Conservation (phyloP, 2,888 invertebrate genomes). For the Galerucella pusilla region DNA sequence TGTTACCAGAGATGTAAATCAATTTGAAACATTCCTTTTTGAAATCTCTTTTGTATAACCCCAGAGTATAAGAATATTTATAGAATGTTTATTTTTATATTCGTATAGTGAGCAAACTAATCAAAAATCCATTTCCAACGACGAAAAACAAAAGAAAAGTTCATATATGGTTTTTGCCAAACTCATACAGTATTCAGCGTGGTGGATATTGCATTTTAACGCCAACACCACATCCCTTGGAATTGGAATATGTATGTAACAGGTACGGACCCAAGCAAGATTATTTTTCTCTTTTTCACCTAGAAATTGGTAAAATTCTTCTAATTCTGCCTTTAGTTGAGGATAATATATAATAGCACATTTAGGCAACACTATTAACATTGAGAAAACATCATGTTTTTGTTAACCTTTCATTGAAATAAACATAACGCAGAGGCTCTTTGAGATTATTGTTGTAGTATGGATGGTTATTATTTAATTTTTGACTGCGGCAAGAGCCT, state of each 20-base stretch:
- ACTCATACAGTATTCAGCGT: slow-evolving; percentile 61
- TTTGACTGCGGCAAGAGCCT: too few species aligned
- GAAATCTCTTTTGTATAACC: background rate
- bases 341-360: too few species aligned
- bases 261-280: background rate
- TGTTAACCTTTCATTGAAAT: too few species aligned
- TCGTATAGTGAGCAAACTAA: background rate
- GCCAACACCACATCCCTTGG: slow-evolving; percentile 55
- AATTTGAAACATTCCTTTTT: too few species aligned
- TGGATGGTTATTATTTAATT: too few species aligned
- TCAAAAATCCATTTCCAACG: slow-evolving; percentile 16
- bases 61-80: background rate
- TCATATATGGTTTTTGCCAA: slow-evolving; percentile 37
- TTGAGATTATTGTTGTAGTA: too few species aligned
- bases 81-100: background rate
- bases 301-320: background rate
- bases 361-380: too few species aligned
- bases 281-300: background rate
- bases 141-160: slow-evolving; percentile 26
- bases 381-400: too few species aligned
- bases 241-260: slow-evolving; percentile 59
- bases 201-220: slow-evolving; percentile 59
- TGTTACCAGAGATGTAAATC: too few species aligned
- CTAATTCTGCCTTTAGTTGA: background rate
- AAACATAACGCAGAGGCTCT: too few species aligned